A percentile compares a stretch with the other conserved stretches of the same genome.
phyloP scores from a whole-genome alignment of 2,888 invertebrate species.

The Melolontha melolontha region DNA sequence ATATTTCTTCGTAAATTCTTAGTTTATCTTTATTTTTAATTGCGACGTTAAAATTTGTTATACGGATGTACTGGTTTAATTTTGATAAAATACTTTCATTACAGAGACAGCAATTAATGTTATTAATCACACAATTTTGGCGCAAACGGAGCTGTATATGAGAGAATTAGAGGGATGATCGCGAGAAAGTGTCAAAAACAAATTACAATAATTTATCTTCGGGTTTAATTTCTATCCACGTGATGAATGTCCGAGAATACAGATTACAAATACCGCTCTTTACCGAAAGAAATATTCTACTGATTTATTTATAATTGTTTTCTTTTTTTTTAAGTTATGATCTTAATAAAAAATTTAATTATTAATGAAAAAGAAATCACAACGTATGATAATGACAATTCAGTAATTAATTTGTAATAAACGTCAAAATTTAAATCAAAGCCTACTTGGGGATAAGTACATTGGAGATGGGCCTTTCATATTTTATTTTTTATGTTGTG shows the following conservation, averaged over 20 bases:
- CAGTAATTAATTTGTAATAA: too few species aligned
- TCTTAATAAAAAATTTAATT: too few species aligned
- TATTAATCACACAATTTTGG: conserved; percentile 19
- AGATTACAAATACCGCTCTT: too few species aligned
- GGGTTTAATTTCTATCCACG: conserved; percentile 13
- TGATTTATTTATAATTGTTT: not conserved
- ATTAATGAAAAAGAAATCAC: too few species aligned
- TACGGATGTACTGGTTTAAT: not conserved
- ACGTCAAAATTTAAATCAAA: too few species aligned
- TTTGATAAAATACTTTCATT: conserved; percentile 5
- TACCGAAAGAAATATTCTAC: not conserved
- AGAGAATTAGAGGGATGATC: not conserved
- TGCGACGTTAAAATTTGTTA: not conserved
- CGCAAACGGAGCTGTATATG: conserved; percentile 3
- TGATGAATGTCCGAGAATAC: not conserved
- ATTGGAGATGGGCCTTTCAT: too few species aligned
- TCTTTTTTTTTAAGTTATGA: too few species aligned
- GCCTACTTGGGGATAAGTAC: too few species aligned
- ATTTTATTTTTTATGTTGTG: too few species aligned
- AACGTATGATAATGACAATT: too few species aligned
- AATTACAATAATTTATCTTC: conserved; percentile 26
- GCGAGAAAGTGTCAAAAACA: conserved; percentile 27
- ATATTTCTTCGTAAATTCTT: too few species aligned
- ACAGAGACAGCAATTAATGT: conserved; percentile 20
- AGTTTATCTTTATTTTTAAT: not conserved